Conservation (phyloP, 1,140 invertebrate species). For the Drosophila prosaltans region DNA sequence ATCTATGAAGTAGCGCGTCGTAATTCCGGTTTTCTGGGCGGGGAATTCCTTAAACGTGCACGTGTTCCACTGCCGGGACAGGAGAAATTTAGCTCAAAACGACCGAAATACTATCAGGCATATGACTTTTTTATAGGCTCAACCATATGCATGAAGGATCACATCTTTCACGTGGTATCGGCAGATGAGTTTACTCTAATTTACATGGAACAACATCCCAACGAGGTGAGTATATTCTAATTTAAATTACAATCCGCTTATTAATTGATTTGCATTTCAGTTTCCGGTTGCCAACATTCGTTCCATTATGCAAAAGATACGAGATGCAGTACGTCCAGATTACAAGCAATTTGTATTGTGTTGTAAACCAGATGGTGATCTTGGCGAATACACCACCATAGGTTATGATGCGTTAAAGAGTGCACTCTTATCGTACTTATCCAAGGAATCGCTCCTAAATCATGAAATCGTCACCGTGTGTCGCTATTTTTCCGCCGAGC, state of each 20-base stretch:
- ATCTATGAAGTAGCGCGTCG: slow-evolving; percentile 90
- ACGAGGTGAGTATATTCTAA: slow-evolving; percentile 85
- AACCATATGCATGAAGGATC: slow-evolving; percentile 89
- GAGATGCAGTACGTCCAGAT: slow-evolving; percentile 85
- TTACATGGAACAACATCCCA: slow-evolving; percentile 92
- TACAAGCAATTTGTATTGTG: slow-evolving; percentile 90
- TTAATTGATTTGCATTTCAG: slow-evolving; percentile 82
- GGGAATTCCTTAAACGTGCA: slow-evolving; percentile 87
- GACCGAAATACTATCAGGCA: slow-evolving; percentile 89
- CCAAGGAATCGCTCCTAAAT: slow-evolving; percentile 88
- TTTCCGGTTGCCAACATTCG: slow-evolving; percentile 89
- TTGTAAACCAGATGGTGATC: slow-evolving; percentile 85
- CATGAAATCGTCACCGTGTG: slow-evolving; percentile 91
- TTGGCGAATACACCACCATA: slow-evolving; percentile 50
- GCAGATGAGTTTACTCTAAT: slow-evolving; percentile 93
- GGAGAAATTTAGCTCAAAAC: slow-evolving; percentile 86
- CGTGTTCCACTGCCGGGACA: slow-evolving; percentile 90
- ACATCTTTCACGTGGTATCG: slow-evolving; percentile 89
- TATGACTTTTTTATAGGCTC: slow-evolving; percentile 93
- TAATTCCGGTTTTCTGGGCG: slow-evolving; percentile 89
- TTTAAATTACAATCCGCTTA: too few species aligned
- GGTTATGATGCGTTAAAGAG: slow-evolving; percentile 85
- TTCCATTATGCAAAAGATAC: slow-evolving; percentile 88
- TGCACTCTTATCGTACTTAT: slow-evolving; percentile 84
- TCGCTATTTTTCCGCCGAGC: slow-evolving; percentile 85